Evolutionary conservation across 2,888 invertebrate species (phyloP), one percentile per base, ranked within the genome.

Genomic region (Melanchra persicariae): DNA sequence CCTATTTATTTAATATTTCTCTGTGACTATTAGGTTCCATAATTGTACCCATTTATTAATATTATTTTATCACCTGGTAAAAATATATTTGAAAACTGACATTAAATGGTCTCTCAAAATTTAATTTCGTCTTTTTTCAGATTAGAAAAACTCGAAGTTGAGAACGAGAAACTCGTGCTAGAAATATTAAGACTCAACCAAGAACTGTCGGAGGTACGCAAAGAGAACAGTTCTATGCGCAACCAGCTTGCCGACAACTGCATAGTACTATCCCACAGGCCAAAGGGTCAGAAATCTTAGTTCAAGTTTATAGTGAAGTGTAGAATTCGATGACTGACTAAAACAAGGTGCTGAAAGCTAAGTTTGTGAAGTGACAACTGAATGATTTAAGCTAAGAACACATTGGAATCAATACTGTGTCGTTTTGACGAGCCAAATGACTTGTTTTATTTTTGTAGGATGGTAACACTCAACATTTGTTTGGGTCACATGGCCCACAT

Each of bases 131-230:
- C 26, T 68, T 55, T 12, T 93, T 93, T 47, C 92, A 96, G 96
- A 85, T 88, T 95, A 86, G 93, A 94, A 79, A 94, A 95, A 88
- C 73, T 94, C 70, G 94, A 96, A 89, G 90, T 91, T 72, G 98
- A 98, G 82, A 97, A 97, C 81, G 98, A 98, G 85, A 97, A 97
- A 86, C 93, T 98, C 15, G 95, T 97, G 8, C 95, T 97, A 88
- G 98, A 98, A 91, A 94, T 98, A 72, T 97, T 98, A 81, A 95
- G 97, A 79, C 93, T 98, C 71, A 97, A 97, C 88, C 97, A 97
- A 87, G 97, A 98, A 90, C 96, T 98, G 84, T 93, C 97, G 12
- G 97, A 97, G 83, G 93, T 98, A 57, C 97, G 98, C 88, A 97
- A 97, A 82, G 98, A 98, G 89, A 98, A 98, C 90, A 94, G 97